Conservation (phyloP, 2,888 invertebrate genomes). For the Trachelus tabidus region DNA sequence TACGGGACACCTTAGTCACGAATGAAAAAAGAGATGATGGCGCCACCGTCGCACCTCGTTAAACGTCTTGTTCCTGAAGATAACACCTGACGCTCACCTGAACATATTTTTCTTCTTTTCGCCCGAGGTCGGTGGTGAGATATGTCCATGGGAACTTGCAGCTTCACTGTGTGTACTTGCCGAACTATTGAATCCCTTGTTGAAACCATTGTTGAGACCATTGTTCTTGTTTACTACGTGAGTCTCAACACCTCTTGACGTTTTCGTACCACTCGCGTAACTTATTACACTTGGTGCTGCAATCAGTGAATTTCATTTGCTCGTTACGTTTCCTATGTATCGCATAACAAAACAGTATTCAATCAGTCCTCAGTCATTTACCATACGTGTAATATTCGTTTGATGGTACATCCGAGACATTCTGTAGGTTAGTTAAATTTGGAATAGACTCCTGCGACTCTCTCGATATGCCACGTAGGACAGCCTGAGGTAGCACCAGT, state of each 20-base stretch:
- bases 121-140: conserved; percentile 48
- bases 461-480: conserved; percentile 9
- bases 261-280: conserved; percentile 6
- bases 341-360: not conserved
- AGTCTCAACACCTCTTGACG: conserved; percentile 3
- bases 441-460: conserved; percentile 6
- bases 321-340: not conserved
- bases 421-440: conserved; percentile 1
- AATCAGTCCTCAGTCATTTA: not conserved
- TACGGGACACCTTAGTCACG: not conserved
- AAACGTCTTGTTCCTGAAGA: not conserved
- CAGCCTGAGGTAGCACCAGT: conserved; percentile 56
- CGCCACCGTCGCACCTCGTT: not conserved
- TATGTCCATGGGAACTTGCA: conserved; percentile 32
- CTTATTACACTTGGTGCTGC: conserved; percentile 18
- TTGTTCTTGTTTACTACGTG: not conserved
- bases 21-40: not conserved
- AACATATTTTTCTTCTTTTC: conserved; percentile 60
- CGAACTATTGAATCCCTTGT: conserved; percentile 14
- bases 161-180: conserved; percentile 19
- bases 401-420: conserved; percentile 11
- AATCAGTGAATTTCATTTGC: not conserved
- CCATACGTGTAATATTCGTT: conserved; percentile 19
- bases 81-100: conserved; percentile 44
- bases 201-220: conserved; percentile 7